Evolutionary conservation across 2,113 vertebrate species (phyloP).

Genomic region (Scomber scombrus): DNA sequence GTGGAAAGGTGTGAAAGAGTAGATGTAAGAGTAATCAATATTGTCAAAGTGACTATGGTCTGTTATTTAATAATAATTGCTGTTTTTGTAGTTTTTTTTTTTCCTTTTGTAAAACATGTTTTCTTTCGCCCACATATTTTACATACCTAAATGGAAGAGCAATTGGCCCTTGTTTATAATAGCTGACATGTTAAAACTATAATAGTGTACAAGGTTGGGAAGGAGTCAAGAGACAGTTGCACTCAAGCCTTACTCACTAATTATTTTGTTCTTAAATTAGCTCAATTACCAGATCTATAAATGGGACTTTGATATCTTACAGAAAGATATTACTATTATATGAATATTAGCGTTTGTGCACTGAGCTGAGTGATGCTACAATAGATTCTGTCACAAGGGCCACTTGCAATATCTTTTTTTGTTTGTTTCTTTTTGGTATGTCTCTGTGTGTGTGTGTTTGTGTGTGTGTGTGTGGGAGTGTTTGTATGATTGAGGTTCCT

Average conservation of each 20-base stretch:
- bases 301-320: constrained; percentile 35
- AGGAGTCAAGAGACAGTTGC: constrained; percentile 51
- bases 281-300: constrained; percentile 33
- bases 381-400: constrained; percentile 68
- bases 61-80: constrained; percentile 77
- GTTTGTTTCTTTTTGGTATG: constrained; percentile 25
- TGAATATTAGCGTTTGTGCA: constrained; percentile 42
- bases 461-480: not conserved
- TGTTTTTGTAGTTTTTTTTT: constrained; percentile 67
- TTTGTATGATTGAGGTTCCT: constrained; percentile 54
- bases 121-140: constrained; percentile 40
- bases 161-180: constrained; percentile 65
- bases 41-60: constrained; percentile 79
- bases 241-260: constrained; percentile 57
- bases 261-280: constrained; percentile 48
- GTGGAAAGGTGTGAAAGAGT: constrained; percentile 82
- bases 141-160: constrained; percentile 29
- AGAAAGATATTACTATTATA: constrained; percentile 33
- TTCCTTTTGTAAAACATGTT: constrained; percentile 41
- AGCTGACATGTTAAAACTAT: constrained; percentile 31
- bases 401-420: constrained; percentile 72
- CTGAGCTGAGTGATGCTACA: constrained; percentile 54
- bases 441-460: not conserved
- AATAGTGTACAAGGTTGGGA: constrained; percentile 18
- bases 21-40: constrained; percentile 79